phyloP scores from a whole-genome alignment of 2,888 invertebrate species.

The Drosophila picticornis region DNA sequence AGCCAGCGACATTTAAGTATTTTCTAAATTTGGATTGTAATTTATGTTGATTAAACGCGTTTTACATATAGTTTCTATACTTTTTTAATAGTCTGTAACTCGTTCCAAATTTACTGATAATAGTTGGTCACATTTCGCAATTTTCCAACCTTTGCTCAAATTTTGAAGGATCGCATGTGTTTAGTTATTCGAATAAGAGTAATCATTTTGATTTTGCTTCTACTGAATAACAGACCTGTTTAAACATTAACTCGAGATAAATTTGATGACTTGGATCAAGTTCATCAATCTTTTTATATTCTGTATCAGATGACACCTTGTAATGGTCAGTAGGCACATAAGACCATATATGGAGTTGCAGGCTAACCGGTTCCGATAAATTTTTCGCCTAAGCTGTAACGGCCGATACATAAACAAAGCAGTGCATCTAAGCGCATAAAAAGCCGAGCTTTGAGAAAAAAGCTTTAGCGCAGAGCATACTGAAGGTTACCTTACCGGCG shows the following conservation, averaged over 20 bases:
- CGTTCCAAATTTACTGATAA: background rate
- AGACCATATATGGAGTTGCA: background rate
- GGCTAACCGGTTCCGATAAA: background rate
- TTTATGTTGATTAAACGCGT: slow-evolving; percentile 1
- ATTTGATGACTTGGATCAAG: background rate
- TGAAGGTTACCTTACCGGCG: no score
- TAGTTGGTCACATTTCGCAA: background rate
- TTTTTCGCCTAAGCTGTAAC: background rate
- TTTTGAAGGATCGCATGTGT: no score
- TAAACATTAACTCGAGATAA: background rate
- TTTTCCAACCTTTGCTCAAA: background rate
- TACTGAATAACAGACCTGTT: background rate
- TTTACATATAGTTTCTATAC: background rate
- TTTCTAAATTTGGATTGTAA: background rate
- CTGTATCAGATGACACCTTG: no score
- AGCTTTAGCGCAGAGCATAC: no score
- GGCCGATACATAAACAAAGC: background rate
- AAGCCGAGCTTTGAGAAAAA: background rate
- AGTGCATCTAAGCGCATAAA: background rate
- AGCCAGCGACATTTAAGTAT: background rate
- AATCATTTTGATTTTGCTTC: background rate
- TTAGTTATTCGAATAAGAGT: background rate
- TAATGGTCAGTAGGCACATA: background rate
- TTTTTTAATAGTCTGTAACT: background rate
- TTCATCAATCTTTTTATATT: background rate